Evolutionary conservation across 2,888 invertebrate genomes (phyloP).

Genomic region (Hedya salicella): DNA sequence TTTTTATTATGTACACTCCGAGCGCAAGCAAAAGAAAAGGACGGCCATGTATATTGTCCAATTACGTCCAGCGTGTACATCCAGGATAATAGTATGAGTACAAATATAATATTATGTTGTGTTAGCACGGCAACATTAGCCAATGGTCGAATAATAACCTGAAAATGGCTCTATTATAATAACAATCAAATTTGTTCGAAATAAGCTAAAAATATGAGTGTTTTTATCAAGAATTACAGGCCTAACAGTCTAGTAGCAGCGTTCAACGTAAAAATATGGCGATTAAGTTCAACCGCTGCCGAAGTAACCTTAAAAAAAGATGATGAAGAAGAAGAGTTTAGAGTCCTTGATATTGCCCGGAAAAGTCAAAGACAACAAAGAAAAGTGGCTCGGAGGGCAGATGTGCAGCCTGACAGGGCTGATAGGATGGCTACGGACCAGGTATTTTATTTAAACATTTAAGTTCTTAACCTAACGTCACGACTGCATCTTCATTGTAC

Average conservation of each 20-base stretch:
- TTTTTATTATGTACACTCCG: too few relatives aligned
- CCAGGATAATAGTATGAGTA: too few relatives aligned
- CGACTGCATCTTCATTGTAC: neutral
- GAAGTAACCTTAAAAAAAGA: constrained; percentile 63
- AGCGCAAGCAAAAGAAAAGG: too few relatives aligned
- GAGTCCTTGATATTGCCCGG: constrained; percentile 81
- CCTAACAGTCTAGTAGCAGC: constrained; percentile 56
- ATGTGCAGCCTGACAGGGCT: constrained; percentile 75
- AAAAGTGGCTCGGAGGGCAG: constrained; percentile 58
- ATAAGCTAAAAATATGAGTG: constrained; percentile 65
- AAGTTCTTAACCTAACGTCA: constrained; percentile 8
- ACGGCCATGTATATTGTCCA: too few relatives aligned
- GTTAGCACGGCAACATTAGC: constrained; percentile 8
- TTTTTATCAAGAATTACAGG: constrained; percentile 69
- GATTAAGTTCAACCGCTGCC: constrained; percentile 67
- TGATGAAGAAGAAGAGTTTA: constrained; percentile 79
- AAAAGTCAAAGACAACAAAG: constrained; percentile 63
- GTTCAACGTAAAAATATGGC: constrained; percentile 70
- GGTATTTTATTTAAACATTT: constrained; percentile 55
- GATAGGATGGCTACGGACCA: constrained; percentile 76
- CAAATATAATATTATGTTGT: too few relatives aligned
- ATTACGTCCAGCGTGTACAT: too few relatives aligned
- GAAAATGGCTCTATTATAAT: constrained; percentile 56
- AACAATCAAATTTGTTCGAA: constrained; percentile 42
- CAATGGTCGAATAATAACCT: constrained; percentile 14